phyloP scores from a whole-genome alignment of 2,797 vertebrate genomes.

The Siniperca obscura region DNA sequence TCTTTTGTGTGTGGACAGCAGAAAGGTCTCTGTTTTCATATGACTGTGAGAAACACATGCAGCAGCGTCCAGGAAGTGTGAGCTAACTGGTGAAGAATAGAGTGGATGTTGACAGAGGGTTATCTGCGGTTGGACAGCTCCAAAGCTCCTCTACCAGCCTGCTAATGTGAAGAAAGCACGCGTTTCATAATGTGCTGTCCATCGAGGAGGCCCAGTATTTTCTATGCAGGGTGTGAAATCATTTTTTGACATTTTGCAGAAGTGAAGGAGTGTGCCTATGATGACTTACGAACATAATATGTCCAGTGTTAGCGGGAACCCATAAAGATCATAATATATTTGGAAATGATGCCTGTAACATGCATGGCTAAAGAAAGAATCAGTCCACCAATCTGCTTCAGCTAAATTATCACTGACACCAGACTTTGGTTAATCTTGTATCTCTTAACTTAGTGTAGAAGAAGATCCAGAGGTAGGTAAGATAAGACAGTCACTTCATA shows the following conservation, averaged over 20 bases:
- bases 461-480: not conserved
- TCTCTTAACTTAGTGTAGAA: not conserved
- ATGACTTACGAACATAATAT: not conserved
- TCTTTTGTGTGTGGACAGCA: constrained; percentile 21
- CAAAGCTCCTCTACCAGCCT: constrained; percentile 10
- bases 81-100: constrained; percentile 60
- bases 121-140: constrained; percentile 60
- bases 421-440: not conserved
- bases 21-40: constrained; percentile 33
- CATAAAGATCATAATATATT: not conserved
- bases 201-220: not conserved
- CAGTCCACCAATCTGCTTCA: not conserved
- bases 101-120: constrained; percentile 69
- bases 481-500: constrained; percentile 21
- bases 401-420: not conserved
- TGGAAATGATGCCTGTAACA: not conserved
- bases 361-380: not conserved
- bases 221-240: not conserved
- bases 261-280: not conserved
- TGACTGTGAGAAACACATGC: constrained; percentile 43
- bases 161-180: constrained; percentile 2
- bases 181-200: constrained; percentile 6
- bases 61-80: constrained; percentile 55
- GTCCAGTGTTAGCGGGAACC: not conserved
- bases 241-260: constrained; percentile 1